Evolutionary conservation across 2,113 vertebrate genomes (phyloP).

Genomic region (Aegypius monachus): DNA sequence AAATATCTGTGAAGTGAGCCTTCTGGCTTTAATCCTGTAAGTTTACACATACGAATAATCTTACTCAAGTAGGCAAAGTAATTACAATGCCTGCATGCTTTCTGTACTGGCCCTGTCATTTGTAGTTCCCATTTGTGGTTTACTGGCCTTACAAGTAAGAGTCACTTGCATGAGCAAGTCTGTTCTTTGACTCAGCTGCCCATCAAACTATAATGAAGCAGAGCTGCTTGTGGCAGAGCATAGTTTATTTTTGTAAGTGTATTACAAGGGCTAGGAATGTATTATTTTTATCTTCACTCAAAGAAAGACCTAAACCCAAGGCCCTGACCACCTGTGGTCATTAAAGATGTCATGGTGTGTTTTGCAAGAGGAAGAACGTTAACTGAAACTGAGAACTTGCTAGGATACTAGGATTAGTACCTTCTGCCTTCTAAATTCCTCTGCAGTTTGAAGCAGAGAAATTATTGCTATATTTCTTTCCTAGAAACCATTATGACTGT

Average conservation of each 20-base stretch:
- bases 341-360: neutral
- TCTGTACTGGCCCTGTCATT: neutral
- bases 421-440: neutral
- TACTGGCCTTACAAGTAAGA: neutral
- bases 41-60: neutral
- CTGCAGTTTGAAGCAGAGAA: neutral
- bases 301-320: neutral
- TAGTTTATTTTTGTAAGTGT: neutral
- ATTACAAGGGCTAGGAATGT: neutral
- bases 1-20: neutral
- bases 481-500: neutral
- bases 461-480: neutral
- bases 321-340: neutral
- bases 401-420: neutral
- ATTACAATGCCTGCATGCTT: neutral
- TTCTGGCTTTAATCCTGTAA: neutral
- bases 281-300: neutral
- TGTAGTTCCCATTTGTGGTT: neutral
- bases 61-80: neutral
- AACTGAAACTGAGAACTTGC: neutral
- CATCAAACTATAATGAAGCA: neutral
- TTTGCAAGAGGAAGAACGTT: neutral
- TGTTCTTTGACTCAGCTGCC: neutral
- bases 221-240: neutral
- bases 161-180: neutral